Percentiles rank a stretch among this genome's conserved stretches.
Evolutionary conservation across 1,140 invertebrate genomes (phyloP).

Genomic region (Muscidifurax raptorellus): DNA sequence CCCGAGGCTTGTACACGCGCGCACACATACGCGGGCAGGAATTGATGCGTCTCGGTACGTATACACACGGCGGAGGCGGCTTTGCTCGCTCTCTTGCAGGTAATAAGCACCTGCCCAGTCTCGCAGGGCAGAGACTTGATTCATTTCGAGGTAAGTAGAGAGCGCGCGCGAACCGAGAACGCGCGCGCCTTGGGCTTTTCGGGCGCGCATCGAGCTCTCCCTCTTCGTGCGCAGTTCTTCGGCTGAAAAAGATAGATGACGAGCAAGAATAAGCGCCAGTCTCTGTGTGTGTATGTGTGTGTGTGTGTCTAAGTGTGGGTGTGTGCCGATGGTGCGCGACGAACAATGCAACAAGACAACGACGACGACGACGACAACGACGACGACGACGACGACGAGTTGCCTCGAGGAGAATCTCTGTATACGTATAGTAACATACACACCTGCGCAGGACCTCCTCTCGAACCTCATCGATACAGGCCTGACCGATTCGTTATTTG

Average conservation of each 20-base stretch:
- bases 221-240: conserved; percentile 50
- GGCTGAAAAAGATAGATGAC: not conserved
- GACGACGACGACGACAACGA: not conserved
- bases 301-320: not conserved
- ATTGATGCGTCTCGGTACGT: conserved; percentile 18
- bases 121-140: conserved; percentile 69
- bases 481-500: not conserved
- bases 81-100: conserved; percentile 62
- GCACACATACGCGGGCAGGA: not conserved
- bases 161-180: conserved; percentile 65
- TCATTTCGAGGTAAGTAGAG: conserved; percentile 76
- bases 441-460: not conserved
- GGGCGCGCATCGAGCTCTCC: conserved; percentile 39
- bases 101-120: conserved; percentile 75
- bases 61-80: conserved; percentile 52
- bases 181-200: conserved; percentile 67
- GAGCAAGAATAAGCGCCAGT: not conserved
- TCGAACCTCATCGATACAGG: conserved; percentile 12
- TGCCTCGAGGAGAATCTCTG: not conserved
- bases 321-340: not conserved
- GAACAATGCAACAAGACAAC: conserved; percentile 42
- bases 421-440: not conserved
- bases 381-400: too few species aligned
- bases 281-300: too few species aligned
- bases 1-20: conserved; percentile 12